phyloP scores from a whole-genome alignment of 1,140 invertebrate species.

The Orussus abietinus region DNA sequence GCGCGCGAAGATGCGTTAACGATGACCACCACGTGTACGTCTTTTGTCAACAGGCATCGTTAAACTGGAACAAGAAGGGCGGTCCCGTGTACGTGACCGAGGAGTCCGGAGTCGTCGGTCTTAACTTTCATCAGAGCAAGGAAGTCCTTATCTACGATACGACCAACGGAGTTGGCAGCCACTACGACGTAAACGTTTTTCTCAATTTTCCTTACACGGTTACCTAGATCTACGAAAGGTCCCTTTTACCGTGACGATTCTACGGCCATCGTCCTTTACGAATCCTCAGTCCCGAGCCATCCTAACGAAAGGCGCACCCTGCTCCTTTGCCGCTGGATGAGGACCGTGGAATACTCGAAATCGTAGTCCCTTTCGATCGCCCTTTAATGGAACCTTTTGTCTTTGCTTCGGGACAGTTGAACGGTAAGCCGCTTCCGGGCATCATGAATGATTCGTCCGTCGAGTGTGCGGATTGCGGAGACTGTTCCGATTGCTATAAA shows the following conservation, averaged over 20 bases:
- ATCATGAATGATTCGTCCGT: constrained; percentile 47
- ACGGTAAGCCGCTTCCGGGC: constrained; percentile 55
- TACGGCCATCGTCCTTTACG: too few species aligned
- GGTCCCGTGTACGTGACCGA: constrained; percentile 78
- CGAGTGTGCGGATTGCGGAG: constrained; percentile 57
- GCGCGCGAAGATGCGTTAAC: too few species aligned
- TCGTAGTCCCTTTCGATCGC: neutral
- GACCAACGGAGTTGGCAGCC: constrained; percentile 61
- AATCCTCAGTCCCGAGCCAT: too few species aligned
- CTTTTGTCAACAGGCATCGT: constrained; percentile 56
- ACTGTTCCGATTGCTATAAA: constrained; percentile 57
- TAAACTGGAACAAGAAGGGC: constrained; percentile 76
- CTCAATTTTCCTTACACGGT: too few species aligned
- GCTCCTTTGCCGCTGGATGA: too few species aligned
- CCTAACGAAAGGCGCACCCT: too few species aligned
- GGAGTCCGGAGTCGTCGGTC: constrained; percentile 77
- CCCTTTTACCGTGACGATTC: too few species aligned
- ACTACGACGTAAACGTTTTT: constrained; percentile 54
- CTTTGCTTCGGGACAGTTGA: constrained; percentile 46
- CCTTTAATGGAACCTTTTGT: constrained; percentile 9
- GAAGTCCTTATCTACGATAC: constrained; percentile 76
- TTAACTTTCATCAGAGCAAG: constrained; percentile 87
- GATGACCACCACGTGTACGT: neutral
- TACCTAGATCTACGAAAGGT: too few species aligned
- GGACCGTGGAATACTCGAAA: constrained; percentile 28